A percentile compares a stretch with the other conserved stretches of the same genome.
Conservation (phyloP, 2,888 invertebrate genomes). For the Eustalomyia histrio region DNA sequence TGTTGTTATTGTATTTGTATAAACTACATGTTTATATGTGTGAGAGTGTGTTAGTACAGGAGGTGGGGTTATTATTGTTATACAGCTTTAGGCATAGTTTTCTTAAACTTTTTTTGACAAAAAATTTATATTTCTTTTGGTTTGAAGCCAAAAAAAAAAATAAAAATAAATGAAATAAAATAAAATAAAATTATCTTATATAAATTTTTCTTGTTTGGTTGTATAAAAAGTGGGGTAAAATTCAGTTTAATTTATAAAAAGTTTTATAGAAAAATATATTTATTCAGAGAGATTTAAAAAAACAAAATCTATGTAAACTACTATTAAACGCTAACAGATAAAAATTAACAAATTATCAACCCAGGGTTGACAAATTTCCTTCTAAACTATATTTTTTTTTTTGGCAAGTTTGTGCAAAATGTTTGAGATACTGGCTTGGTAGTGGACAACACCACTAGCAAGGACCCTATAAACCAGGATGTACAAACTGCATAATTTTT, state of each 20-base stretch:
- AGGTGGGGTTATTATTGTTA: constrained; percentile 55
- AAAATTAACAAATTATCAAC: too few species aligned
- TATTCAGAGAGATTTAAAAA: not conserved
- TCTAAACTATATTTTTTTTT: too few species aligned
- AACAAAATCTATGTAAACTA: too few species aligned
- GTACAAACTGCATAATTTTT: too few species aligned
- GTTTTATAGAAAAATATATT: not conserved
- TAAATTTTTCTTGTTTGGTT: not conserved
- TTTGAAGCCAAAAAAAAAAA: constrained; percentile 28
- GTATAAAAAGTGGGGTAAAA: not conserved
- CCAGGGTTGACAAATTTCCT: too few species aligned
- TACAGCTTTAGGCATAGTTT: constrained; percentile 44
- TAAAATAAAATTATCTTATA: constrained; percentile 19
- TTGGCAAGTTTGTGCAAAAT: too few species aligned
- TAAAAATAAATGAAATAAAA: too few species aligned
- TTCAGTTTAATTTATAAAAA: not conserved
- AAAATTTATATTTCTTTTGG: constrained; percentile 36
- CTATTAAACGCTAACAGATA: too few species aligned
- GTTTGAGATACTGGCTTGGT: too few species aligned
- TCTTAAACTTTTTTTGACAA: constrained; percentile 39
- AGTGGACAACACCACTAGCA: too few species aligned
- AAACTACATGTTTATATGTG: constrained; percentile 39
- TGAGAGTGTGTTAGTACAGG: constrained; percentile 11
- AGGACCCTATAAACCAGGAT: too few species aligned
- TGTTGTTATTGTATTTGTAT: constrained; percentile 43